phyloP scores from a whole-genome alignment of 2,888 invertebrate species.

The Sarcophaga carnaria region DNA sequence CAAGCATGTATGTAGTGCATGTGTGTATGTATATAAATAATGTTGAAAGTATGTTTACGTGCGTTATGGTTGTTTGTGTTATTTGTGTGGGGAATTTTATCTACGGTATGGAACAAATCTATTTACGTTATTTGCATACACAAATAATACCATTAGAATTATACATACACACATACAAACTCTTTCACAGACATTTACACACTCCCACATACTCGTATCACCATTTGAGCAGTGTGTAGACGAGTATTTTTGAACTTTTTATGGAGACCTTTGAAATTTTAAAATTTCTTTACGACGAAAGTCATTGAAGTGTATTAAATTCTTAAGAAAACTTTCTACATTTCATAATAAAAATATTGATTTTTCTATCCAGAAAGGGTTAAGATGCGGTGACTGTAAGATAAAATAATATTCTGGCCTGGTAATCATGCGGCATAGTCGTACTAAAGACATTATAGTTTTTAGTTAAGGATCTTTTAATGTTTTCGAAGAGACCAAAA shows the following conservation, averaged over 20 bases:
- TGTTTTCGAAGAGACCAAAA: too few species aligned
- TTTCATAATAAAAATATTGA: not conserved
- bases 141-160: constrained; percentile 25
- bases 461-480: too few species aligned
- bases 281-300: not conserved
- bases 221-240: not conserved
- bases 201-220: fast-evolving
- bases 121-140: constrained; percentile 47
- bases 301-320: not conserved
- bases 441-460: too few species aligned
- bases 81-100: constrained; percentile 17
- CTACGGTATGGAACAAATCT: constrained; percentile 34
- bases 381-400: too few species aligned
- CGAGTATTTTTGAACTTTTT: not conserved
- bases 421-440: too few species aligned
- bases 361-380: not conserved
- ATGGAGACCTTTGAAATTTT: not conserved
- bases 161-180: not conserved
- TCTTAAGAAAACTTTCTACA: not conserved
- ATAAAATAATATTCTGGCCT: too few species aligned
- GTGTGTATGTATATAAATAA: constrained; percentile 1
- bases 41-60: not conserved
- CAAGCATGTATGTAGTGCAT: not conserved
- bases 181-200: not conserved
- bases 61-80: not conserved